phyloP scores from a whole-genome alignment of 2,888 invertebrate species.

The Rhagonycha fulva region DNA sequence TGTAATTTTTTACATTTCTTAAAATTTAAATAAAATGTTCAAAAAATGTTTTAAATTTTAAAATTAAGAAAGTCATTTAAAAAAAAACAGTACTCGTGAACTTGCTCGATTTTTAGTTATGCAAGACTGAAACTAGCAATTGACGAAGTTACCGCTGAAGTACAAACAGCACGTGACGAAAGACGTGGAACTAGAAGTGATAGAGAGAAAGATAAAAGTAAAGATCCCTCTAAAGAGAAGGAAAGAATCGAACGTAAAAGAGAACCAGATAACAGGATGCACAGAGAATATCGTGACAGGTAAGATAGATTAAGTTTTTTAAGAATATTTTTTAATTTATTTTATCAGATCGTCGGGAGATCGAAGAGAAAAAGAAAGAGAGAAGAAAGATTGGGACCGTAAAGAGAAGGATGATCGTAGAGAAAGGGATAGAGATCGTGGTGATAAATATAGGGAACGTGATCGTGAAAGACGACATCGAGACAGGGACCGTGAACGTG shows the following conservation, averaged over 20 bases:
- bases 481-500: slow-evolving; percentile 42
- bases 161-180: slow-evolving; percentile 64
- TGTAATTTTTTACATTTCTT: too few species aligned
- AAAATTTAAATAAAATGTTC: too few species aligned
- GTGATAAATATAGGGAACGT: slow-evolving; percentile 34
- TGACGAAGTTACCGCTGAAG: slow-evolving; percentile 66
- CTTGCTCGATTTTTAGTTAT: slow-evolving; percentile 54
- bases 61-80: too few species aligned
- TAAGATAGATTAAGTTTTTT: slow-evolving; percentile 15
- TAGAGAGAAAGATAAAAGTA: slow-evolving; percentile 38
- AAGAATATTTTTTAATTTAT: background rate
- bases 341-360: slow-evolving; percentile 23
- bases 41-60: too few species aligned
- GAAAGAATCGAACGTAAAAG: slow-evolving; percentile 31
- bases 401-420: slow-evolving; percentile 38
- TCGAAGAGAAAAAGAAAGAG: slow-evolving; percentile 28
- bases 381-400: slow-evolving; percentile 36
- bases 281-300: slow-evolving; percentile 23
- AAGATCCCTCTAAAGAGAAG: slow-evolving; percentile 34
- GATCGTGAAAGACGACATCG: slow-evolving; percentile 44
- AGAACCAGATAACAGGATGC: slow-evolving; percentile 21
- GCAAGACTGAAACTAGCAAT: slow-evolving; percentile 71
- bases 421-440: slow-evolving; percentile 43
- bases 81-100: too few species aligned
- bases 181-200: slow-evolving; percentile 40